These are phyloP conservation scores for Pollicipes pollicipes DNA, from an alignment of 1,140 invertebrate genomes.

Conservation along the genomic window DNA sequence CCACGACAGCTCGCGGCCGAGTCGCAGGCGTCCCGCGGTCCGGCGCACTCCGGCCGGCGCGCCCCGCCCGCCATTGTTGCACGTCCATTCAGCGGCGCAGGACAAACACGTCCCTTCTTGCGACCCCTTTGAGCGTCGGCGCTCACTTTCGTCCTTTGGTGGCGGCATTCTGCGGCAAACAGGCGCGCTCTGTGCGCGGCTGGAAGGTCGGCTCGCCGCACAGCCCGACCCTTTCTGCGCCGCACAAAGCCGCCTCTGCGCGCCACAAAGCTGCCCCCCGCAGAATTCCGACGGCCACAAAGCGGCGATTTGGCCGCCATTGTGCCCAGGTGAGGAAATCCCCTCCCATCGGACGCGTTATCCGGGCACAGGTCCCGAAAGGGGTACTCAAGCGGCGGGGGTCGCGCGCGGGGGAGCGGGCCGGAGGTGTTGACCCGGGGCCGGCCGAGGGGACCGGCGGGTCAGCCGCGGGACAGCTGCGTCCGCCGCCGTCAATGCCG, in stretches of 20 bases:
- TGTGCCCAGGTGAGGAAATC: not conserved
- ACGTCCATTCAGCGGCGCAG: not conserved
- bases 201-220: not conserved
- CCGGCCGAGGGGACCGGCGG: too few species aligned
- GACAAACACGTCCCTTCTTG: not conserved
- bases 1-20: too few species aligned
- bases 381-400: too few species aligned
- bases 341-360: too few species aligned
- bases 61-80: not conserved
- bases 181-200: not conserved
- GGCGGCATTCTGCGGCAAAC: not conserved
- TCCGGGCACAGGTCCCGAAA: too few species aligned
- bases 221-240: not conserved
- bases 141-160: not conserved
- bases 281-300: not conserved
- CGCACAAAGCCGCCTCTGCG: not conserved
- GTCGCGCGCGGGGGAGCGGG: too few species aligned
- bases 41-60: too few species aligned
- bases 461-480: too few species aligned
- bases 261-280: not conserved
- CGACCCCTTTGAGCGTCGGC: not conserved
- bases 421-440: too few species aligned
- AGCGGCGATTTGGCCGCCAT: not conserved
- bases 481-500: too few species aligned
- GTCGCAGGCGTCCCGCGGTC: not conserved